These are phyloP conservation scores for Nephrotoma guestfalica DNA, from an alignment of 2,888 invertebrate species.

Conservation along the genomic window DNA sequence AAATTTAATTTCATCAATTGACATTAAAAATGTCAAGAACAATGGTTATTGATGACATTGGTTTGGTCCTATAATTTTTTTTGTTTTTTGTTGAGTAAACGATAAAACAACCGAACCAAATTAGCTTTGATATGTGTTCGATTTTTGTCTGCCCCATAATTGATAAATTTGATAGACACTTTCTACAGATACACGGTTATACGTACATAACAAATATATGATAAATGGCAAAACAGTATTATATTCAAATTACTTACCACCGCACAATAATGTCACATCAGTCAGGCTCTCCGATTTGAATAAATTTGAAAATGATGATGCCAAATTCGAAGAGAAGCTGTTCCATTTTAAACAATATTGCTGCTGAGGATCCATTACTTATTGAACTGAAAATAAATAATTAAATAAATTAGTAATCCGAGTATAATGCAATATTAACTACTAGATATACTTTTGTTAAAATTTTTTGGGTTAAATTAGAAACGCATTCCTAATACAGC, in stretches of 20 bases:
- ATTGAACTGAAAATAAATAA: neutral
- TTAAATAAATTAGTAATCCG: neutral
- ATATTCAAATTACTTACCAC: slow-evolving; percentile 46
- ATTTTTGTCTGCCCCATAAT: neutral
- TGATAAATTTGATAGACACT: neutral
- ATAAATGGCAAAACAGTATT: neutral
- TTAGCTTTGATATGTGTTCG: neutral
- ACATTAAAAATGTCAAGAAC: neutral
- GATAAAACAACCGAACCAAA: neutral
- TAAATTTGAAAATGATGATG: slow-evolving; percentile 81
- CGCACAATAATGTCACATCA: slow-evolving; percentile 85
- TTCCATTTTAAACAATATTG: slow-evolving; percentile 94
- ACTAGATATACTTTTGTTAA: neutral
- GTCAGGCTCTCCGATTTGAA: slow-evolving; percentile 87
- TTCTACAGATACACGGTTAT: neutral
- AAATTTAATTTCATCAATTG: neutral
- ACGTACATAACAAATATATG: neutral
- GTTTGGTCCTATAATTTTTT: neutral
- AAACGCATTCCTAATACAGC: neutral
- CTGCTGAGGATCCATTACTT: slow-evolving; percentile 75
- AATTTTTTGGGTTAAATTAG: neutral
- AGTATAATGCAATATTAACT: neutral
- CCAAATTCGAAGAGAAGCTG: slow-evolving; percentile 87
- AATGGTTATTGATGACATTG: neutral
- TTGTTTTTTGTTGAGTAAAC: neutral